phyloP scores from a whole-genome alignment of 2,113 vertebrate species.

The Aix galericulata region DNA sequence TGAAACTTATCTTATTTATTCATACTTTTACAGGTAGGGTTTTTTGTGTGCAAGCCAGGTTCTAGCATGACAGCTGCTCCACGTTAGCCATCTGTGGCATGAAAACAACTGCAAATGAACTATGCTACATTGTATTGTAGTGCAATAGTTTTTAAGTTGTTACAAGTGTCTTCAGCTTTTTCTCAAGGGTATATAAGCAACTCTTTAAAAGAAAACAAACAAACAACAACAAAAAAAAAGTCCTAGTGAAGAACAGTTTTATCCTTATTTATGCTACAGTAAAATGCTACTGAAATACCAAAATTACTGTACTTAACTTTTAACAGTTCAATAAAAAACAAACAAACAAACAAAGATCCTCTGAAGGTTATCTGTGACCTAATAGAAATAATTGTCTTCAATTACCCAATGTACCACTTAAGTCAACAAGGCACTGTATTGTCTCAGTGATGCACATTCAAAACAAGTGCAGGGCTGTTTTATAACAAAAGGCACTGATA shows the following conservation, averaged over 20 bases:
- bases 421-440: not conserved
- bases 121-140: not conserved
- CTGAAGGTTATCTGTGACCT: not conserved
- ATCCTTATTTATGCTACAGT: not conserved
- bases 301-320: not conserved
- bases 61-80: not conserved
- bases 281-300: not conserved
- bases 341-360: not conserved
- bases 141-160: not conserved
- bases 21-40: not conserved
- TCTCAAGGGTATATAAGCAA: not conserved
- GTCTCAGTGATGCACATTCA: not conserved
- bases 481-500: not conserved
- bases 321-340: not conserved
- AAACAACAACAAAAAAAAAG: not conserved
- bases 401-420: not conserved
- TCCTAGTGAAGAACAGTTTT: not conserved
- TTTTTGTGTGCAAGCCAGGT: not conserved
- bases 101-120: not conserved
- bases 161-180: not conserved
- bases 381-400: not conserved
- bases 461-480: not conserved
- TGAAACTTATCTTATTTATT: not conserved
- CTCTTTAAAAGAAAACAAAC: not conserved
- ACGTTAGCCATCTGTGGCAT: not conserved